These are phyloP conservation scores for Trichomalopsis sarcophagae DNA, from an alignment of 1,140 invertebrate genomes.

Conservation along the genomic window DNA sequence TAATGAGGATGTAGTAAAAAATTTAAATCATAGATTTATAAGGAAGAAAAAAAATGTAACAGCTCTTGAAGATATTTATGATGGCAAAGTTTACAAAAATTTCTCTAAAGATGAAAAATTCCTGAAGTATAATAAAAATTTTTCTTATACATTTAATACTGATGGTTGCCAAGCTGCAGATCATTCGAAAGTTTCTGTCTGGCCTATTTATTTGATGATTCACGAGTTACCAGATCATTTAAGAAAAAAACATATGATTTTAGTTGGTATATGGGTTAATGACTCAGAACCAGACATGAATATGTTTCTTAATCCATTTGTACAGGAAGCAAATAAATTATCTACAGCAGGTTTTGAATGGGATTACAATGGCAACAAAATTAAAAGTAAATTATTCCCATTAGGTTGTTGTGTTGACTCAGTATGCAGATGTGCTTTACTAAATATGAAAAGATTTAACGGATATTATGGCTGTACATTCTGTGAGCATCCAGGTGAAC, in stretches of 20 bases:
- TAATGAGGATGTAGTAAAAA: not conserved
- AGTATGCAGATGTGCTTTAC: constrained; percentile 29
- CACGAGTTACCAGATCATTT: constrained; percentile 42
- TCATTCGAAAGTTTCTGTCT: constrained; percentile 26
- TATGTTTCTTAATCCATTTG: not conserved
- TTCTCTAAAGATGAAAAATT: too few species aligned
- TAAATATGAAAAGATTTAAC: constrained; percentile 55
- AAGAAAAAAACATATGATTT: constrained; percentile 47
- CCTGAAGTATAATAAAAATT: too few species aligned
- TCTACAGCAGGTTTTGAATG: not conserved
- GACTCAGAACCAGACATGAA: constrained; percentile 30
- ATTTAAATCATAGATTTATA: too few species aligned
- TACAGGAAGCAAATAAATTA: constrained; percentile 18
- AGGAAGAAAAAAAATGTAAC: too few species aligned
- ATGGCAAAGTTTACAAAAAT: too few species aligned
- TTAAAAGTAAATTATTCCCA: not conserved
- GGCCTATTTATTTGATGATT: constrained; percentile 52
- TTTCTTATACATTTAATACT: too few species aligned
- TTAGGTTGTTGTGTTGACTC: constrained; percentile 50
- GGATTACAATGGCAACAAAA: not conserved
- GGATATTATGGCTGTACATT: constrained; percentile 52
- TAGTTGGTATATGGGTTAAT: constrained; percentile 31
- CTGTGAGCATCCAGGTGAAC: constrained; percentile 49
- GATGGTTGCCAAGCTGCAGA: not conserved
- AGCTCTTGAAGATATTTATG: too few species aligned